Percentiles rank a stretch among this genome's conserved stretches.
These are phyloP conservation scores for Gadus chalcogrammus DNA, from an alignment of 2,113 vertebrate genomes.

Conservation along the genomic window DNA sequence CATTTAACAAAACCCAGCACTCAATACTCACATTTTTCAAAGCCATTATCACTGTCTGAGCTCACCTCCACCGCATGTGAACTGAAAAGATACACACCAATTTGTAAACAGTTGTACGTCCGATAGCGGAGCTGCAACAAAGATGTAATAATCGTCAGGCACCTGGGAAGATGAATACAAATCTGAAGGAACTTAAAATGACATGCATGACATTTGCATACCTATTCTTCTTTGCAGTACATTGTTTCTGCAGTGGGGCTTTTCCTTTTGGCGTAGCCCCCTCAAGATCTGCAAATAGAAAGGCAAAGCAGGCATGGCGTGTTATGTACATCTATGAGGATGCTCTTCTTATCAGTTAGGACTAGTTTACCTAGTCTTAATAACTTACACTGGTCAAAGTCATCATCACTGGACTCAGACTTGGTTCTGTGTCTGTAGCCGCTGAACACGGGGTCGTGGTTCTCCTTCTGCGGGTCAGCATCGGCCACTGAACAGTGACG, in stretches of 20 bases:
- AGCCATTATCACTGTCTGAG: conserved; percentile 61
- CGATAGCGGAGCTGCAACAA: too few relatives aligned
- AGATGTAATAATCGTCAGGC: background rate
- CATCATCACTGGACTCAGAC: conserved; percentile 70
- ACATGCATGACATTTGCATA: conserved; percentile 17
- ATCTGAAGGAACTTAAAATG: background rate
- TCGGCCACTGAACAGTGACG: too few relatives aligned
- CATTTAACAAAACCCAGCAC: background rate
- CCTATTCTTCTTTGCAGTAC: conserved; percentile 47
- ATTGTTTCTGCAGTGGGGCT: conserved; percentile 24
- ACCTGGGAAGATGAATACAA: background rate
- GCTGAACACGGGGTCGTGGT: conserved; percentile 13
- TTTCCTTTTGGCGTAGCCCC: conserved; percentile 60
- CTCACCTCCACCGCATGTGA: conserved; percentile 25
- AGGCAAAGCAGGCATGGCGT: background rate
- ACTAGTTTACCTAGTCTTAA: background rate
- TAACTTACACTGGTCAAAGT: conserved; percentile 78
- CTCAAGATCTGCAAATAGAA: conserved; percentile 55
- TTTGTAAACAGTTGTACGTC: background rate
- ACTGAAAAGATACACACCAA: background rate
- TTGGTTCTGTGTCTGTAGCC: background rate
- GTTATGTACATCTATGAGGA: background rate
- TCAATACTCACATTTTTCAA: conserved; percentile 69
- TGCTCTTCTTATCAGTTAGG: background rate
- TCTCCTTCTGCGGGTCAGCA: conserved; percentile 52